Evolutionary conservation across 2,113 vertebrate genomes (phyloP).

Genomic region (Anhinga rufa): DNA sequence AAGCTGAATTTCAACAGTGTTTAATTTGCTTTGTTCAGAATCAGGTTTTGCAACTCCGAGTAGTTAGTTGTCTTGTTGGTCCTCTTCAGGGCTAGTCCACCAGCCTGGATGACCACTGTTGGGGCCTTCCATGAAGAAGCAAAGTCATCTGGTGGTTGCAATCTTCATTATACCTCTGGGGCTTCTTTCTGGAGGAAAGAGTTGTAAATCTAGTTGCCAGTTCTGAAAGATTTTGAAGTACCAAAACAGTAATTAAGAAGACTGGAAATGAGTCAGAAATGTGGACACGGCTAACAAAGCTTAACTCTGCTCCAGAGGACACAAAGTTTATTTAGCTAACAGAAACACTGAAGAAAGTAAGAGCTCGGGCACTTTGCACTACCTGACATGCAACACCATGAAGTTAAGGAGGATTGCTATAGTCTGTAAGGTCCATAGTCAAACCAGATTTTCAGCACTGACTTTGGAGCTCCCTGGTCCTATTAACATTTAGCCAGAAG

Average conservation of each 20-base stretch:
- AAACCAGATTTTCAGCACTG: background rate
- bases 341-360: background rate
- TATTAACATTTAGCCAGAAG: background rate
- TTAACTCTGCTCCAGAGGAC: background rate
- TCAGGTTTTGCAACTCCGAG: rapidly evolving
- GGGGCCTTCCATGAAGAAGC: background rate
- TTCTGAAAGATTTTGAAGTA: background rate
- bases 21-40: background rate
- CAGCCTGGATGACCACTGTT: background rate
- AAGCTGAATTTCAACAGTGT: background rate
- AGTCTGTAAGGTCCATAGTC: background rate
- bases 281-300: background rate
- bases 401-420: background rate
- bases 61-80: background rate
- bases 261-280: background rate
- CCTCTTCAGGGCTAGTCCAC: background rate
- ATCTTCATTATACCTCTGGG: background rate
- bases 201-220: background rate
- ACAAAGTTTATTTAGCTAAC: background rate
- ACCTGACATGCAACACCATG: background rate
- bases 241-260: background rate
- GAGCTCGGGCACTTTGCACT: background rate
- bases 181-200: background rate
- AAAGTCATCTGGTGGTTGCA: background rate
- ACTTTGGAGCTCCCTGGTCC: background rate